Percentiles rank a stretch among this genome's conserved stretches.
These are phyloP conservation scores for Cotesia vestalis DNA, from an alignment of 1,140 invertebrate species.

Conservation along the genomic window DNA sequence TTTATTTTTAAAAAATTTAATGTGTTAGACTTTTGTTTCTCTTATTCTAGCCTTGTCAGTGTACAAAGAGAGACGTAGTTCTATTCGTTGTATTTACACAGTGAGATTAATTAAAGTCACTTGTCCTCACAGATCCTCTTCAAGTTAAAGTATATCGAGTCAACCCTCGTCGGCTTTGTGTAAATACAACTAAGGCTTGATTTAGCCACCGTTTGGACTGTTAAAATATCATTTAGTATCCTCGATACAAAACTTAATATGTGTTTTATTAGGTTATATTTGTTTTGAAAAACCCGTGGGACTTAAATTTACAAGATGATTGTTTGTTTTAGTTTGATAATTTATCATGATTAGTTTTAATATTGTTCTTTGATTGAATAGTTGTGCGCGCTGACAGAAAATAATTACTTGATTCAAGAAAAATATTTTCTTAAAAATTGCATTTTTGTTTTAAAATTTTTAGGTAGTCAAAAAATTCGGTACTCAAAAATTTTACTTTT, in stretches of 20 bases:
- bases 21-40: constrained; percentile 25
- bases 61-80: constrained; percentile 8
- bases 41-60: constrained; percentile 7
- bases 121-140: constrained; percentile 16
- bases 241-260: not conserved
- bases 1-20: not conserved
- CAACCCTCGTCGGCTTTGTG: constrained; percentile 24
- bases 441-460: too few relatives aligned
- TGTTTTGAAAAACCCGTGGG: not conserved
- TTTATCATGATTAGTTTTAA: not conserved
- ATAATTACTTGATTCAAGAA: too few relatives aligned
- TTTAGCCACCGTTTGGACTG: constrained; percentile 15
- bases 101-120: constrained; percentile 45
- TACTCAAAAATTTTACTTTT: too few relatives aligned
- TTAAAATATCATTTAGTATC: constrained; percentile 25
- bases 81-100: constrained; percentile 37
- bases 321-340: not conserved
- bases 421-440: too few relatives aligned
- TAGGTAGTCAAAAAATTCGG: too few relatives aligned
- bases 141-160: constrained; percentile 17
- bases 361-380: too few relatives aligned
- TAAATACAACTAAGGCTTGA: constrained; percentile 40
- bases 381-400: not conserved
- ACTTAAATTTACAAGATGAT: constrained; percentile 3
- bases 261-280: not conserved